Conservation (phyloP, 2,113 vertebrate species). For the Gobius niger region DNA sequence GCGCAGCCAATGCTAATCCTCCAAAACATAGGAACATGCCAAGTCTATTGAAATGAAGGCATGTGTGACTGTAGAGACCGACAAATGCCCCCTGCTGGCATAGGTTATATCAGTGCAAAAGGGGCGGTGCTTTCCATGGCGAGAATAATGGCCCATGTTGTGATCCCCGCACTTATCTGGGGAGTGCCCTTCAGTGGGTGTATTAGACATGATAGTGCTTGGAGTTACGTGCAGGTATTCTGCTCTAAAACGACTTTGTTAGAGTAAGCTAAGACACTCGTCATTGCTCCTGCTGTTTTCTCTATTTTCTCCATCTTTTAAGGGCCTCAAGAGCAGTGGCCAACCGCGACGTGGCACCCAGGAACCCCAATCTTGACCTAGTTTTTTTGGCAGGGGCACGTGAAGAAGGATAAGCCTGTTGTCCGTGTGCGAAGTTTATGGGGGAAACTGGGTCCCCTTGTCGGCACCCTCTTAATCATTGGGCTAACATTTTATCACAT, state of each 20-base stretch:
- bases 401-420: too few relatives aligned
- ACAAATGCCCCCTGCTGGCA: constrained; percentile 40
- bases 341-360: too few relatives aligned
- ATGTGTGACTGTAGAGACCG: background rate
- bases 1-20: too few relatives aligned
- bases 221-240: constrained; percentile 37
- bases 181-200: constrained; percentile 71
- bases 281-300: background rate
- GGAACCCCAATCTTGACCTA: too few relatives aligned
- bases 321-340: too few relatives aligned
- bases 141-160: constrained; percentile 77
- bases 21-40: too few relatives aligned
- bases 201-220: constrained; percentile 73
- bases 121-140: constrained; percentile 70
- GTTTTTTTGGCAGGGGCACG: too few relatives aligned
- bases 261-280: constrained; percentile 30
- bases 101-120: constrained; percentile 70
- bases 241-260: constrained; percentile 49
- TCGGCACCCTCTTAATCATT: background rate
- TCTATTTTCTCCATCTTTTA: too few relatives aligned
- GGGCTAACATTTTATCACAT: too few relatives aligned
- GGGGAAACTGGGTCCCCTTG: background rate
- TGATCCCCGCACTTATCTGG: constrained; percentile 80
- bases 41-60: too few relatives aligned
- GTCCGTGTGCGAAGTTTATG: background rate